Evolutionary conservation across 2,113 vertebrate genomes (phyloP).

Genomic region (Tupaia chinensis): DNA sequence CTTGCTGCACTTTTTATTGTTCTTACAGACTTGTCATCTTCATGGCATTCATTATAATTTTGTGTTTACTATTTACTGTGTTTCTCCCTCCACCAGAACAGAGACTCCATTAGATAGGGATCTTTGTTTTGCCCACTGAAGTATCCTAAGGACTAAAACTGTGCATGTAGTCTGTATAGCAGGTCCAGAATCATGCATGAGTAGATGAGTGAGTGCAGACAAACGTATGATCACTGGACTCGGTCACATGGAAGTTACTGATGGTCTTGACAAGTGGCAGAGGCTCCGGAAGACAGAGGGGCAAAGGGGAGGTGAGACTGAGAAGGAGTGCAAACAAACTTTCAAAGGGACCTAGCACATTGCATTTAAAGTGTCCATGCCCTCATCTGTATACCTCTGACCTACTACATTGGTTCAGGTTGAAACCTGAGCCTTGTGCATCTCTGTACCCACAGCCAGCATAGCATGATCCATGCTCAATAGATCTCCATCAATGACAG

Average conservation of each 20-base stretch:
- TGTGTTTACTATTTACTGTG: neutral
- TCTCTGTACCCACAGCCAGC: neutral
- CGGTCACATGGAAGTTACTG: neutral
- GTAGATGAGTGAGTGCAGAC: neutral
- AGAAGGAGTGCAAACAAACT: neutral
- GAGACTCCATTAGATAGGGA: neutral
- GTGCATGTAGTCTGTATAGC: neutral
- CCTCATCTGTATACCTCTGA: fast-evolving
- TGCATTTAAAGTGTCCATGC: neutral
- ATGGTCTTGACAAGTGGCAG: neutral
- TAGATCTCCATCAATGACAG: neutral
- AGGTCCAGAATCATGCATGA: neutral
- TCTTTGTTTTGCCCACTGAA: neutral
- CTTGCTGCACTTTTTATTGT: neutral
- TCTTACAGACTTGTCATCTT: neutral
- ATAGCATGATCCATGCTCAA: neutral
- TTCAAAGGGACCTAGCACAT: too few species aligned
- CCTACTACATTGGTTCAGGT: neutral
- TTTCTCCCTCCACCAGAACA: neutral
- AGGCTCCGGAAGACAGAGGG: neutral
- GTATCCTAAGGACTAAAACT: neutral
- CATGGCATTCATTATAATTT: neutral
- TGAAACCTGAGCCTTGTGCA: neutral
- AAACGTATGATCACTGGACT: neutral
- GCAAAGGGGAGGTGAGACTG: neutral